Base-by-base conservation (phyloP, 2,113 vertebrate genomes). In the Dicrurus megarhynchus region DNA sequence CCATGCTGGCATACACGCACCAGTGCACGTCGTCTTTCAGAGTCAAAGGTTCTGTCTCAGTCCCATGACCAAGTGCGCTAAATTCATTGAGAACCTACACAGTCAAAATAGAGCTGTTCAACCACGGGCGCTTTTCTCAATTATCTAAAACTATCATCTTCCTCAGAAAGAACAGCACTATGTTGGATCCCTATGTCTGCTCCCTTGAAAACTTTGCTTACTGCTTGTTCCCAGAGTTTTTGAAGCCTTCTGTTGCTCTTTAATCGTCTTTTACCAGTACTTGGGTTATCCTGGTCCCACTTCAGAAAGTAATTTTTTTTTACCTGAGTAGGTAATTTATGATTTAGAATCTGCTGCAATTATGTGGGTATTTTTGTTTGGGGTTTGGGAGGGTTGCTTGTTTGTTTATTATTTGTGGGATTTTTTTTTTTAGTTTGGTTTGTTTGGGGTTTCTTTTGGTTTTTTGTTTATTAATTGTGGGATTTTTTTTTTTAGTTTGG, bases 1-100 rank as follows among this genome's bases (percentile, higher is more conserved):
- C 69, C 3, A 0, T 13, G 26, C 28, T 64, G 61, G 32, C 13
- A 9, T 13, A 16, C 1, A 17, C 2, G 2, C 67, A 44, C 19
- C 16, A 19, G 41, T 17, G 35, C 6, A 6, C 4, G 3, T 84
- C 2, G 0, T 32, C 56, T 67, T 55, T 64, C 33, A 9, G 44
- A 32, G 69, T 37, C 55, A 18, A 68, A 87, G 11, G n/a, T 60
- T 88, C 57, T 41, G 17, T 85, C 67, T 88, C 57, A 12, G 11
- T 83, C 16, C 46, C 2, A 1, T 44, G 65, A 50, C 52, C 26
- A 11, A 41, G 10, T 46, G 32, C 11, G 37, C 18, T 16, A 32
- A 47, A 8, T 46, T 46, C 21, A 33, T 27, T 42, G 24, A 22
- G 16, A 73, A n/a, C 11, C 61, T 73, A 4, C 2, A 6, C n/a